Evolutionary conservation across 2,888 invertebrate species (phyloP).

Genomic region (Cremastinae sp.): DNA sequence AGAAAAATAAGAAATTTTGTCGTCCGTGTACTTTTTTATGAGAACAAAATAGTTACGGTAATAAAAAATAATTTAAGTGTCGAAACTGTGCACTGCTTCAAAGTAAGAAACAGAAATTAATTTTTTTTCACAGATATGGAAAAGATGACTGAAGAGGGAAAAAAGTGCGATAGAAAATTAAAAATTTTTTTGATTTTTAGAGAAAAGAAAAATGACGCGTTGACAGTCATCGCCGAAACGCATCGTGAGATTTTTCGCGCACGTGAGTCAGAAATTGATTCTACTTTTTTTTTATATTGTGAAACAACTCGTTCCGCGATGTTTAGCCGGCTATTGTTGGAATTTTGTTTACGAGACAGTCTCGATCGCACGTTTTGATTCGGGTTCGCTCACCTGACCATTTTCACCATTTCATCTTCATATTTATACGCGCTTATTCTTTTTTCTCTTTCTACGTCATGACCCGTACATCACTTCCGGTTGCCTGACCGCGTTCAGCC

Average conservation of each 20-base stretch:
- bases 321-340: constrained; percentile 69
- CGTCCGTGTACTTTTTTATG: too few relatives aligned
- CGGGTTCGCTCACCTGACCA: not conserved
- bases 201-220: constrained; percentile 41
- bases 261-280: not conserved
- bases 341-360: constrained; percentile 72
- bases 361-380: constrained; percentile 61
- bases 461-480: constrained; percentile 75
- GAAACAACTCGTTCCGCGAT: constrained; percentile 64
- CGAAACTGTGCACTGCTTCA: too few relatives aligned
- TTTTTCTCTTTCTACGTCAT: constrained; percentile 26
- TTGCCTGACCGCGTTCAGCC: constrained; percentile 73
- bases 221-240: constrained; percentile 62
- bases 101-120: too few relatives aligned
- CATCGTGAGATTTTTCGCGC: constrained; percentile 48
- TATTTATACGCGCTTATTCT: not conserved
- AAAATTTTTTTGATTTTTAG: constrained; percentile 18
- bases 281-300: not conserved
- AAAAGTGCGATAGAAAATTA: constrained; percentile 26
- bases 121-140: not conserved
- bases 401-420: not conserved
- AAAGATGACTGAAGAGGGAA: constrained; percentile 28
- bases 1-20: too few relatives aligned
- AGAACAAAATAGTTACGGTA: too few relatives aligned
- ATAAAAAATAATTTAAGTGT: too few relatives aligned